phyloP scores from a whole-genome alignment of 2,113 vertebrate genomes.

The Tautogolabrus adspersus region DNA sequence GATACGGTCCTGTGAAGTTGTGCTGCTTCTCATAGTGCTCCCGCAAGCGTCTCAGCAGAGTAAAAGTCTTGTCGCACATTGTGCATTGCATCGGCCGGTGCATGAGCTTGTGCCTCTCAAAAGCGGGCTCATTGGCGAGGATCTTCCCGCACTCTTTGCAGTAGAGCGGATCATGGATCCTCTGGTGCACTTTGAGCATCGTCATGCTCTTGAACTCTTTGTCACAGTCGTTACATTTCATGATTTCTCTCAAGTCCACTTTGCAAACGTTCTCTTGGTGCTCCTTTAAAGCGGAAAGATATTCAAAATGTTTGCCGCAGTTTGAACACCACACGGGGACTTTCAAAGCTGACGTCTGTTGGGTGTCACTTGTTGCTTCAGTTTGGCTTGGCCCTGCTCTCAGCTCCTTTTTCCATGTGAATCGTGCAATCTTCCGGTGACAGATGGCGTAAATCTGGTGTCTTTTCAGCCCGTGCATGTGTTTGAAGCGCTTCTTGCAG shows the following conservation, averaged over 20 bases:
- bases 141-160: slow-evolving; percentile 82
- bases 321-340: slow-evolving; percentile 79
- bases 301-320: slow-evolving; percentile 78
- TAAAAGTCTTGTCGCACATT: slow-evolving; percentile 79
- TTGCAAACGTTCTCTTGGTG: slow-evolving; percentile 77
- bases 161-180: slow-evolving; percentile 80
- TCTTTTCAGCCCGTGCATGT: slow-evolving; percentile 79
- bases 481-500: slow-evolving; percentile 79
- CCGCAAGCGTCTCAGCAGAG: slow-evolving; percentile 72
- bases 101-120: slow-evolving; percentile 80
- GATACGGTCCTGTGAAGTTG: slow-evolving; percentile 72
- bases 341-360: slow-evolving; percentile 36
- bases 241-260: slow-evolving; percentile 62
- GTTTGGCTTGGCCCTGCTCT: slow-evolving; percentile 17
- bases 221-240: slow-evolving; percentile 71
- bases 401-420: slow-evolving; percentile 63
- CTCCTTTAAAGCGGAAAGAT: slow-evolving; percentile 67
- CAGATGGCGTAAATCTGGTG: slow-evolving; percentile 81
- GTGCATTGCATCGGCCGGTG: slow-evolving; percentile 78
- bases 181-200: slow-evolving; percentile 78
- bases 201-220: slow-evolving; percentile 80
- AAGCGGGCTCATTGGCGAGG: slow-evolving; percentile 66
- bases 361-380: neutral
- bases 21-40: slow-evolving; percentile 81
- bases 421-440: slow-evolving; percentile 70